A percentile compares a stretch with the other conserved stretches of the same genome.
phyloP scores from a whole-genome alignment of 1,140 invertebrate species.

The Drosophila pseudoobscura region DNA sequence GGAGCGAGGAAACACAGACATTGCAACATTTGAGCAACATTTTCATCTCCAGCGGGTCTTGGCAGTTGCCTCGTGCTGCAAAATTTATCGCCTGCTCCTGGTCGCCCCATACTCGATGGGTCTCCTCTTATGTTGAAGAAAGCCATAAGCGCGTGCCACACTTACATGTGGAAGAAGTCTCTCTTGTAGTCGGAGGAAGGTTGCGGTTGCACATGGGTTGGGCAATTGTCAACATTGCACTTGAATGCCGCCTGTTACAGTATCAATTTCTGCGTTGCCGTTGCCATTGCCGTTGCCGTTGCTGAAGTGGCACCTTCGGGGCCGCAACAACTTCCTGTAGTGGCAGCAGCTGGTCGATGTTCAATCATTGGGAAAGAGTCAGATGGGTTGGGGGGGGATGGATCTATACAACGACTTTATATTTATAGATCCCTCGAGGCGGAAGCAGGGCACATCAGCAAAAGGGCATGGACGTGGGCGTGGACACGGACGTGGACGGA shows the following conservation, averaged over 20 bases:
- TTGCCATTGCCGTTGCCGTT: slow-evolving; percentile 2
- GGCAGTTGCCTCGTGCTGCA: slow-evolving; percentile 34
- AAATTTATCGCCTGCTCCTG: slow-evolving; percentile 47
- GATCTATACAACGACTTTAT: not conserved
- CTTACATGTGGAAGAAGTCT: not conserved
- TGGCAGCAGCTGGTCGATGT: slow-evolving; percentile 55
- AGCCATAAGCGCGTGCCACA: slow-evolving; percentile 52
- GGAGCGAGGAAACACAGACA: not conserved
- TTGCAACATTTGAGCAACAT: slow-evolving; percentile 27
- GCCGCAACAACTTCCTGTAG: slow-evolving; percentile 49
- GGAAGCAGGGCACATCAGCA: slow-evolving; percentile 6
- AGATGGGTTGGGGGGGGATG: not conserved
- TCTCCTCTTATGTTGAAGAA: slow-evolving; percentile 7
- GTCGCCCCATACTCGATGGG: not conserved
- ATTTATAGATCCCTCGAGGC: slow-evolving; percentile 42
- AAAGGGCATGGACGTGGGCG: not conserved
- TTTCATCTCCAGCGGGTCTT: slow-evolving; percentile 8
- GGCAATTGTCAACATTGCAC: slow-evolving; percentile 66
- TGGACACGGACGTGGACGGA: not conserved
- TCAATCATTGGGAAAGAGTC: slow-evolving; percentile 50
- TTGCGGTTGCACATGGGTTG: not conserved
- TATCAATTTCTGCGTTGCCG: not conserved
- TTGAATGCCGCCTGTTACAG: slow-evolving; percentile 33
- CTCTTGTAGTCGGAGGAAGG: too few species aligned
- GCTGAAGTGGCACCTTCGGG: slow-evolving; percentile 33